These are phyloP conservation scores for Balearica regulorum DNA, from an alignment of 2,797 vertebrate genomes.

Conservation along the genomic window DNA sequence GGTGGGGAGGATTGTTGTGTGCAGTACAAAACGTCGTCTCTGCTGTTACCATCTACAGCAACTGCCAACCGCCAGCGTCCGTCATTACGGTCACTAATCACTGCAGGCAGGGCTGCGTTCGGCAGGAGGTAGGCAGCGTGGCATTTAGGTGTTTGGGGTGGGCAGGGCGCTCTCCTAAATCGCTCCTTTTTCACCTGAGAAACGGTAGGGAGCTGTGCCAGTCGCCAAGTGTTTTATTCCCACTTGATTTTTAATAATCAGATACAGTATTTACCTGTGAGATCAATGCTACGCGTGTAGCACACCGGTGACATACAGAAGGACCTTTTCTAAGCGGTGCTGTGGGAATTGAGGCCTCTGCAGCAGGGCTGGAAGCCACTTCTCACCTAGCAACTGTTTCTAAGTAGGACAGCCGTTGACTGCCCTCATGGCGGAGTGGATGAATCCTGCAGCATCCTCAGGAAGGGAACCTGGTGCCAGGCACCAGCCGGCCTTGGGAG, in stretches of 20 bases:
- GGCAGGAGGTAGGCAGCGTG: neutral
- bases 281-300: constrained; percentile 53
- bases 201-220: neutral
- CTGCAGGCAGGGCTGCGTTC: neutral
- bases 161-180: neutral
- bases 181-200: neutral
- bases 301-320: constrained; percentile 52
- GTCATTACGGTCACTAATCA: neutral
- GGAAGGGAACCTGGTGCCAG: constrained; percentile 44
- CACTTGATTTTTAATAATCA: constrained; percentile 21
- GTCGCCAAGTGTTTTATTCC: neutral
- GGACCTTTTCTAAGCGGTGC: constrained; percentile 62
- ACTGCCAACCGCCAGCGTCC: rapidly evolving
- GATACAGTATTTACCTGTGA: constrained; percentile 47
- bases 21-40: neutral
- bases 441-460: constrained; percentile 57
- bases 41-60: neutral
- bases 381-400: constrained; percentile 64
- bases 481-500: constrained; percentile 33
- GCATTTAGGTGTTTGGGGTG: neutral
- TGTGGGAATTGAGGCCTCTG: constrained; percentile 69
- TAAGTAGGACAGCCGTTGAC: constrained; percentile 66
- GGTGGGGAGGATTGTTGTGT: neutral
- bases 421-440: constrained; percentile 52
- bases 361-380: constrained; percentile 61